Percentiles rank a stretch among this genome's conserved stretches.
Evolutionary conservation across 2,888 invertebrate genomes (phyloP).

Genomic region (Cephalotes varians): DNA sequence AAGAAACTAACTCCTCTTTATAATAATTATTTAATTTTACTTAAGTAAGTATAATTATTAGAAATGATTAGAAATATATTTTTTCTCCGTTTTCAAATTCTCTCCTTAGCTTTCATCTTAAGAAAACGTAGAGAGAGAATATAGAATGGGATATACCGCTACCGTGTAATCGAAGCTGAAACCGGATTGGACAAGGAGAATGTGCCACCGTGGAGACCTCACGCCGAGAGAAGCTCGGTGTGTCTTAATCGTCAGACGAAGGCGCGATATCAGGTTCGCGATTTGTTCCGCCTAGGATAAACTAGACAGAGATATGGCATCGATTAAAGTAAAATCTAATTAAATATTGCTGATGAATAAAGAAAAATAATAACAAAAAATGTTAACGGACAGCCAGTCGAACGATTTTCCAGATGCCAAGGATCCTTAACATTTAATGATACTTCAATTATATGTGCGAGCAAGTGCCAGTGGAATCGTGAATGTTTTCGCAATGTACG

Average conservation of each 20-base stretch:
- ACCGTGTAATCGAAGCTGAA: conserved; percentile 67
- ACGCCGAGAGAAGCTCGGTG: conserved; percentile 59
- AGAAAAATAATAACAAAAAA: conserved; percentile 38
- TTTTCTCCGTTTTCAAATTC: neutral
- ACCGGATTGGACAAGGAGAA: conserved; percentile 70
- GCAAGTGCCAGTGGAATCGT: conserved; percentile 2
- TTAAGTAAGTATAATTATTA: neutral
- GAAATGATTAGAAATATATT: neutral
- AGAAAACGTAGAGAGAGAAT: conserved; percentile 26
- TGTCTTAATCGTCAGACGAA: conserved; percentile 72
- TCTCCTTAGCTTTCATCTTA: neutral
- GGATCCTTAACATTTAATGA: neutral
- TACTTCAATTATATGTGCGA: neutral
- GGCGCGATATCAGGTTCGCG: conserved; percentile 61
- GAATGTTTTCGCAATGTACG: conserved; percentile 27
- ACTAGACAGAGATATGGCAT: neutral
- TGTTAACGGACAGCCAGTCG: conserved; percentile 13
- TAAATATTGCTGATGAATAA: conserved; percentile 47
- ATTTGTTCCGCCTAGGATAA: conserved; percentile 65
- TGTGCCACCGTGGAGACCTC: conserved; percentile 60
- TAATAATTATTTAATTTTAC: neutral
- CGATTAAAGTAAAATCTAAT: conserved; percentile 40
- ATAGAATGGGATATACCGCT: conserved; percentile 51
- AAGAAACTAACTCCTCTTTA: neutral
- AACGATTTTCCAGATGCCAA: conserved; percentile 26